Evolutionary conservation across 1,140 invertebrate genomes (phyloP).

Genomic region (Pygmarrhopalites habei): DNA sequence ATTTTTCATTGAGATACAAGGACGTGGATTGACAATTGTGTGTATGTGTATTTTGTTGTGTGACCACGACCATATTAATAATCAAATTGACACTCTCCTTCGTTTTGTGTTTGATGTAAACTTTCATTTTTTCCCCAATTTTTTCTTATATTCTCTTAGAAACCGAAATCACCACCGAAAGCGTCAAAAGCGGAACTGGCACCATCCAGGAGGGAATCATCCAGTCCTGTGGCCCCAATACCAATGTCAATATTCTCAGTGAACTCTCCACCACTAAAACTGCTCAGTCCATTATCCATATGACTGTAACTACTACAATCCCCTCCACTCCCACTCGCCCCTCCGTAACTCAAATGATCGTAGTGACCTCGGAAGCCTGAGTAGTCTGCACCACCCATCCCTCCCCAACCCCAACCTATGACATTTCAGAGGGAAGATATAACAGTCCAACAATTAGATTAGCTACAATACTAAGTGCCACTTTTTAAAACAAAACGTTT

Average conservation of each 20-base stretch:
- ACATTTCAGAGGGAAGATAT: no score
- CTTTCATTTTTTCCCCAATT: no score
- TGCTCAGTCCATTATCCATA: not conserved
- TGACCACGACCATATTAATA: no score
- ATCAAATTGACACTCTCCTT: no score
- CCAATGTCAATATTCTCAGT: constrained; percentile 7
- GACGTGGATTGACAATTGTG: no score
- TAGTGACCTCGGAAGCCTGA: not conserved
- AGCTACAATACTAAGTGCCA: no score
- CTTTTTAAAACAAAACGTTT: no score
- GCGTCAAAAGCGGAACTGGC: constrained; percentile 3
- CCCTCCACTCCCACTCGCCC: not conserved
- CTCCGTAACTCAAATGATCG: not conserved
- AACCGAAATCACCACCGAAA: constrained; percentile 16
- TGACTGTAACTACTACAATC: constrained; percentile 2
- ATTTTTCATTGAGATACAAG: no score
- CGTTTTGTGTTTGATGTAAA: no score
- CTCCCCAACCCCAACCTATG: constrained; percentile 10
- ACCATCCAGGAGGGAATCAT: constrained; percentile 1
- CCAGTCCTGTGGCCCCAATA: constrained; percentile 1
- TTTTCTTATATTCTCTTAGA: no score
- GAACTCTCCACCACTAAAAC: constrained; percentile 3
- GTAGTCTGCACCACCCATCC: not conserved
- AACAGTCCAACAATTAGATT: no score
- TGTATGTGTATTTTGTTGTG: no score